These are phyloP conservation scores for Eclectus roratus DNA, from an alignment of 2,113 vertebrate species.

Conservation along the genomic window DNA sequence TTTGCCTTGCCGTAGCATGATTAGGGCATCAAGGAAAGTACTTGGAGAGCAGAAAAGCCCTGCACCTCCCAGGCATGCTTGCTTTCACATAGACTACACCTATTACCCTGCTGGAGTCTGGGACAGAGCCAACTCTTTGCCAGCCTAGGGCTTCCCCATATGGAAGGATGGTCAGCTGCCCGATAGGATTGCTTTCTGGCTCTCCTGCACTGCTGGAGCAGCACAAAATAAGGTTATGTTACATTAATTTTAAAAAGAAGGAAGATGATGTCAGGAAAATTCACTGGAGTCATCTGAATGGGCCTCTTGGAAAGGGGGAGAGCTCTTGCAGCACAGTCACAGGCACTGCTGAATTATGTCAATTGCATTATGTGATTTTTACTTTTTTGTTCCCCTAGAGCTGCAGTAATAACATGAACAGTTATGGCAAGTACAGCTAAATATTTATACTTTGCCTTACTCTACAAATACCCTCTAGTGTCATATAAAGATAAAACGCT, in stretches of 20 bases:
- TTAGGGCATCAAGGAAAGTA: not conserved
- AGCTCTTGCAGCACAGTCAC: not conserved
- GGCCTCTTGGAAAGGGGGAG: not conserved
- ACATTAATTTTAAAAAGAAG: conserved; percentile 21
- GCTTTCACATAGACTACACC: conserved; percentile 14
- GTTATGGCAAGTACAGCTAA: not conserved
- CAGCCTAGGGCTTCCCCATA: conserved; percentile 30
- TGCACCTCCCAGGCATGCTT: not conserved
- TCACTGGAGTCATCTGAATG: not conserved
- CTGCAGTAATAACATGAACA: not conserved
- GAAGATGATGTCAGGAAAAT: conserved; percentile 2
- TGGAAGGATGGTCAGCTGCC: conserved; percentile 19
- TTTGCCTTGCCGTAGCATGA: not conserved
- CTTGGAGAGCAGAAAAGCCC: not conserved
- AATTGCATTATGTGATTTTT: not conserved
- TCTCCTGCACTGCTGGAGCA: not conserved
- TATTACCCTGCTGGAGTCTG: conserved; percentile 23
- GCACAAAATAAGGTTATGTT: conserved; percentile 18
- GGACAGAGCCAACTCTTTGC: conserved; percentile 26
- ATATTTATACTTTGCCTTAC: not conserved
- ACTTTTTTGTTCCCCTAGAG: not conserved
- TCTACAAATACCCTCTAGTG: not conserved
- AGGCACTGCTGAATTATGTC: not conserved
- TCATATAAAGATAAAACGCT: not conserved
- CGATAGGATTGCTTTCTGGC: not conserved